Conservation (phyloP, 2,113 vertebrate genomes). For the Xiphophorus couchianus region DNA sequence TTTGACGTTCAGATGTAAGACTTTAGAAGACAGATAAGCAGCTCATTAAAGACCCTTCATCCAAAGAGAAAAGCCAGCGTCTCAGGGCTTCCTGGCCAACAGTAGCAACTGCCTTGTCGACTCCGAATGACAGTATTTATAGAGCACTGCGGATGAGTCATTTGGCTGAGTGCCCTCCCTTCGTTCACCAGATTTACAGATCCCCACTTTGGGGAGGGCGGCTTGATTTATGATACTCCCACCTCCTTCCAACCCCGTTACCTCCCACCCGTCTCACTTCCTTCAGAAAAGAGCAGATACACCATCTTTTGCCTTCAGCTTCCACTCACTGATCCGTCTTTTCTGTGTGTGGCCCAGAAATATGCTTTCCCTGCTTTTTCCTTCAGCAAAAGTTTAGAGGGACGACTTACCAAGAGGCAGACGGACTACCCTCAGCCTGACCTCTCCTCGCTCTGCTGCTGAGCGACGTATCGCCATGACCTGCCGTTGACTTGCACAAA, state of each 20-base stretch:
- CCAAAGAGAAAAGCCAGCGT: constrained; percentile 47
- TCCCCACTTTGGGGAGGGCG: constrained; percentile 61
- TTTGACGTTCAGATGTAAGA: constrained; percentile 28
- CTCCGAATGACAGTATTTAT: constrained; percentile 78
- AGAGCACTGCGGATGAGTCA: constrained; percentile 68
- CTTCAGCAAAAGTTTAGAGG: constrained; percentile 27
- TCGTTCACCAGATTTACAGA: constrained; percentile 76
- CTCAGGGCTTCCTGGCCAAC: constrained; percentile 53
- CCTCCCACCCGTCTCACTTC: constrained; percentile 56
- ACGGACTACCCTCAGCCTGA: constrained; percentile 35
- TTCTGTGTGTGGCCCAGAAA: constrained; percentile 20
- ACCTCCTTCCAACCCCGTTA: constrained; percentile 23
- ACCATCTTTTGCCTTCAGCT: constrained; percentile 57
- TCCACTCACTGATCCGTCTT: constrained; percentile 23
- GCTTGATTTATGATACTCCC: constrained; percentile 75
- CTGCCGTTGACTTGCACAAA: constrained; percentile 29
- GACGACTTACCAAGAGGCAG: constrained; percentile 39
- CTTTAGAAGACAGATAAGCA: constrained; percentile 45
- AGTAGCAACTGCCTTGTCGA: constrained; percentile 58
- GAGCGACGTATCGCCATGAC: constrained; percentile 37
- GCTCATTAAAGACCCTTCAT: constrained; percentile 47
- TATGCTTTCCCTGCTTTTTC: constrained; percentile 32
- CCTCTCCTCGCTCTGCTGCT: constrained; percentile 67
- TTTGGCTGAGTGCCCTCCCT: constrained; percentile 73
- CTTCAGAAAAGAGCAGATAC: constrained; percentile 56